phyloP scores from a whole-genome alignment of 2,797 vertebrate genomes.

The Falco naumanni region DNA sequence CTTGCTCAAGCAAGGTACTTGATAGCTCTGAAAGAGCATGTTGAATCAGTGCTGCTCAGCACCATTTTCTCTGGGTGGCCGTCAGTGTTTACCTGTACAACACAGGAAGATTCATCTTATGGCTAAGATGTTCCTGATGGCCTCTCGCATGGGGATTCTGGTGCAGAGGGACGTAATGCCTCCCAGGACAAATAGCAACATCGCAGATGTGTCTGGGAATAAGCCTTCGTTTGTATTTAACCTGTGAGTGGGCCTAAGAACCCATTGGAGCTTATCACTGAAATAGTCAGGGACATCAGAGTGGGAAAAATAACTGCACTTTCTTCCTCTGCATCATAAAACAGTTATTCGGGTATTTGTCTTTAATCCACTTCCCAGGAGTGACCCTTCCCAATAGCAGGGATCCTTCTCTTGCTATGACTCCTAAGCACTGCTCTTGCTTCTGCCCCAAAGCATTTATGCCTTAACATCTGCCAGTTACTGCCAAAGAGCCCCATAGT shows the following conservation, averaged over 20 bases:
- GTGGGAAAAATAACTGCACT: background rate
- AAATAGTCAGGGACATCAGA: background rate
- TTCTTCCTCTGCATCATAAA: background rate
- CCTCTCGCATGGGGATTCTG: background rate
- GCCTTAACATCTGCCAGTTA: background rate
- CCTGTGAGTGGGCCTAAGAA: background rate
- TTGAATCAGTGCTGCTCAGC: background rate
- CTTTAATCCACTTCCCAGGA: background rate
- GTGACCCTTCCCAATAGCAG: background rate
- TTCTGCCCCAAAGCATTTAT: background rate
- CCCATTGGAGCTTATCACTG: background rate
- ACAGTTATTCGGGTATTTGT: background rate
- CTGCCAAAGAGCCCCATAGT: background rate
- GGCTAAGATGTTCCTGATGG: background rate
- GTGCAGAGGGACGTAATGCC: background rate
- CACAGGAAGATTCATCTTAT: background rate
- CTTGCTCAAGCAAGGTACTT: background rate
- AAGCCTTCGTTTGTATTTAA: background rate
- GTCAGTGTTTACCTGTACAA: background rate
- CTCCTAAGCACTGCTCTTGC: background rate
- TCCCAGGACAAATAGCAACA: background rate
- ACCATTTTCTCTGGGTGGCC: background rate
- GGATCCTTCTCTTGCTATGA: background rate
- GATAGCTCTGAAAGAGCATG: background rate
- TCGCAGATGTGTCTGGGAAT: background rate